Evolutionary conservation across 2,888 invertebrate genomes (phyloP).

Genomic region (Tetrapedia diversipes): DNA sequence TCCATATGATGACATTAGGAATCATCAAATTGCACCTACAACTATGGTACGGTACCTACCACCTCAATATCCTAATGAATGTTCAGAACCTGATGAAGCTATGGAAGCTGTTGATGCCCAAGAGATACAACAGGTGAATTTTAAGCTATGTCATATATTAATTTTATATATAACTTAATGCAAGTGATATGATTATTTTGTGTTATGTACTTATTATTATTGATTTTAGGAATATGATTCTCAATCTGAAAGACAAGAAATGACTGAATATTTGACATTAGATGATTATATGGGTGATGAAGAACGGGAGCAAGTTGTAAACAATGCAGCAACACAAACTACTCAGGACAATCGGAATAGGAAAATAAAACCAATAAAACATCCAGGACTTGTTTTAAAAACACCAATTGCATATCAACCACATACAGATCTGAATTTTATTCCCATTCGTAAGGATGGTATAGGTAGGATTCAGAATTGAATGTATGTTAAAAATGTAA

Average conservation of each 20-base stretch:
- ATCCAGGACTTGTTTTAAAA: conserved; percentile 89
- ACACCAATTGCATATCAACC: conserved; percentile 91
- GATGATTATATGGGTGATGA: conserved; percentile 84
- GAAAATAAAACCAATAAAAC: conserved; percentile 89
- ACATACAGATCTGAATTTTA: conserved; percentile 92
- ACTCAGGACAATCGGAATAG: conserved; percentile 84
- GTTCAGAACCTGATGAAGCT: conserved; percentile 80
- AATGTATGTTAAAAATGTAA: conserved; percentile 42
- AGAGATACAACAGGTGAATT: conserved; percentile 78
- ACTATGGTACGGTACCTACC: conserved; percentile 81
- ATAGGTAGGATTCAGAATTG: conserved; percentile 87
- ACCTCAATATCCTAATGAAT: conserved; percentile 79
- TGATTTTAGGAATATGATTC: conserved; percentile 76
- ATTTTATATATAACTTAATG: neutral
- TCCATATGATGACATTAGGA: conserved; percentile 80
- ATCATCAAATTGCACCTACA: conserved; percentile 80
- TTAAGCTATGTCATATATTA: neutral
- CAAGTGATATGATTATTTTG: neutral
- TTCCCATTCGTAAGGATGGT: conserved; percentile 94
- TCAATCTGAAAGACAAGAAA: conserved; percentile 77
- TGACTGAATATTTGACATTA: conserved; percentile 81
- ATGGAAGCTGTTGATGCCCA: conserved; percentile 79
- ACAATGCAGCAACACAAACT: conserved; percentile 85
- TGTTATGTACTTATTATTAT: conserved; percentile 10
- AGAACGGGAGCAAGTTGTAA: conserved; percentile 82